Conservation (phyloP, 2,113 vertebrate species). For the Hypocryptadius cinnamomeus region DNA sequence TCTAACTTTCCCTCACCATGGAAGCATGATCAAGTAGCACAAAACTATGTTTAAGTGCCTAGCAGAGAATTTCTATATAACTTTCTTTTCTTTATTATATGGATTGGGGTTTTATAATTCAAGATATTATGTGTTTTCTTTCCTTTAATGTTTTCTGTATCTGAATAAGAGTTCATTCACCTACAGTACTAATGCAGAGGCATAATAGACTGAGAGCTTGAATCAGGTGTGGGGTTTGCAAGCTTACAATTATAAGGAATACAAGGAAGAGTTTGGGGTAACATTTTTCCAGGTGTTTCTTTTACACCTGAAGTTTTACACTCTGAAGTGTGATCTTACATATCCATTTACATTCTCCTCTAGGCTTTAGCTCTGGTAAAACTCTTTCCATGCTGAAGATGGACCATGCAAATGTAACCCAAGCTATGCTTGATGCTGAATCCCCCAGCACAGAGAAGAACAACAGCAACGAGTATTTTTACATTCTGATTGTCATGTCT, state of each 20-base stretch:
- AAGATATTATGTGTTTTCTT: neutral
- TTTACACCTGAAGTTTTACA: too few relatives aligned
- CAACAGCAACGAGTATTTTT: conserved; percentile 79
- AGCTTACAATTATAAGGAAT: neutral
- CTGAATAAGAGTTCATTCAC: neutral
- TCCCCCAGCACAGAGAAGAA: neutral
- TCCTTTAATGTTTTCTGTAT: neutral
- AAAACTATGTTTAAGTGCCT: neutral
- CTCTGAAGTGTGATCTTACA: neutral
- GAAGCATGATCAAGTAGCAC: neutral
- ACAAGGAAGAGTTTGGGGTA: neutral
- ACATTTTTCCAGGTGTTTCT: neutral
- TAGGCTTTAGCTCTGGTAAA: conserved; percentile 19
- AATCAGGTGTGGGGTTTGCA: neutral
- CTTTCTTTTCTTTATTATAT: neutral
- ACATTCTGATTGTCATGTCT: conserved; percentile 88
- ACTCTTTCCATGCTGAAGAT: conserved; percentile 67
- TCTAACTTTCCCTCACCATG: neutral
- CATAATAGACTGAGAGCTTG: neutral
- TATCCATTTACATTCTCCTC: neutral
- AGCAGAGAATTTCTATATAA: neutral
- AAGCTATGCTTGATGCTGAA: neutral
- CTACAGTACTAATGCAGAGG: neutral
- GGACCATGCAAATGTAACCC: conserved; percentile 74
- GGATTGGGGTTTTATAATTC: neutral